A percentile compares a stretch with the other conserved stretches of the same genome.
Evolutionary conservation across 2,888 invertebrate genomes (phyloP).

Genomic region (Cephus nigrinus): DNA sequence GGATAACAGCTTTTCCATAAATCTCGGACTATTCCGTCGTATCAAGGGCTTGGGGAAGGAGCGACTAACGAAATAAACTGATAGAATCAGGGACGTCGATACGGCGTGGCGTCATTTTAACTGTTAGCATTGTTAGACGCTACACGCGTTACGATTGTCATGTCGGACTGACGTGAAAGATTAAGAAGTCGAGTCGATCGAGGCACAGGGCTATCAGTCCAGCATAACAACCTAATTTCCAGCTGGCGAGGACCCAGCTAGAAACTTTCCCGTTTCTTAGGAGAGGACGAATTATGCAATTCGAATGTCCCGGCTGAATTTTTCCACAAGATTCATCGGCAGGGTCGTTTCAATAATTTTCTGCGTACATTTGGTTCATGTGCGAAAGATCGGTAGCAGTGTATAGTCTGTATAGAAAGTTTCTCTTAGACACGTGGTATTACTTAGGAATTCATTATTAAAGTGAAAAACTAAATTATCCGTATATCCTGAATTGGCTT

Average conservation of each 20-base stretch:
- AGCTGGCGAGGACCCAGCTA: not conserved
- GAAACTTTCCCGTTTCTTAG: not conserved
- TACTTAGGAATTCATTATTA: not conserved
- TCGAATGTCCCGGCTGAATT: not conserved
- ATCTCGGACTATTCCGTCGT: not conserved
- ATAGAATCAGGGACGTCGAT: not conserved
- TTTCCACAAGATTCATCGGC: not conserved
- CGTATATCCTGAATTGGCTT: not conserved
- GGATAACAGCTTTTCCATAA: constrained; percentile 1
- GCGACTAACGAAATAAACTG: not conserved
- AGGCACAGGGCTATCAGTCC: constrained; percentile 19
- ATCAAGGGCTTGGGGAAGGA: constrained; percentile 5
- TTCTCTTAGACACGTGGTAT: not conserved
- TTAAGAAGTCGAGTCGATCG: not conserved
- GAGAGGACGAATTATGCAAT: not conserved
- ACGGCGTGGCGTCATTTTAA: not conserved
- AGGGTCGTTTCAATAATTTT: not conserved
- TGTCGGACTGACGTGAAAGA: not conserved
- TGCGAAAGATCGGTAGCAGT: not conserved
- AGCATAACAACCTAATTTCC: constrained; percentile 18
- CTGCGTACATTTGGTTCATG: not conserved
- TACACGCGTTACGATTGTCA: not conserved
- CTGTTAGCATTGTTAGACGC: not conserved
- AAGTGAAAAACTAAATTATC: not conserved
- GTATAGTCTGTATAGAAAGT: not conserved